A percentile compares a stretch with the other conserved stretches of the same genome.
Evolutionary conservation across 2,797 vertebrate species (phyloP).

Genomic region (Danio kyathit): DNA sequence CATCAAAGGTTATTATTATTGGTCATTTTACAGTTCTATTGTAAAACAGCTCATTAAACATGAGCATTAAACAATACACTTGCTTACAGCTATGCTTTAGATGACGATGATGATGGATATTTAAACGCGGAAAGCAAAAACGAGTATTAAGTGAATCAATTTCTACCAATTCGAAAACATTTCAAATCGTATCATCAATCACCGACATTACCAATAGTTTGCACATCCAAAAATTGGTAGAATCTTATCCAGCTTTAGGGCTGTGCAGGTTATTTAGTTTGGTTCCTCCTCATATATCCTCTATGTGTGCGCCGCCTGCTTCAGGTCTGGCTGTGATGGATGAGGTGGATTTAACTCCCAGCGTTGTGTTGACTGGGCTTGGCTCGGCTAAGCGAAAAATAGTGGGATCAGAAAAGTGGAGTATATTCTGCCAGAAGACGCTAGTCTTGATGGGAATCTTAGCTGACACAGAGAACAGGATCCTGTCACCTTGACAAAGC

Average conservation of each 20-base stretch:
- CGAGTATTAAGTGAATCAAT: background rate
- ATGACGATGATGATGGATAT: background rate
- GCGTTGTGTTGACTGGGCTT: conserved; percentile 32
- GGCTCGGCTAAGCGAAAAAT: conserved; percentile 35
- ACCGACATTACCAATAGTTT: too few relatives aligned
- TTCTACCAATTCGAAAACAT: background rate
- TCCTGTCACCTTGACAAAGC: conserved; percentile 46
- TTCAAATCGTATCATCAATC: background rate
- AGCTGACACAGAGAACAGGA: conserved; percentile 35
- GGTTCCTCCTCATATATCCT: conserved; percentile 14
- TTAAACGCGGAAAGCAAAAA: background rate
- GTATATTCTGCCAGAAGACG: conserved; percentile 37
- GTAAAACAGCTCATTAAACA: too few relatives aligned
- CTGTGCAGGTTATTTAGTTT: conserved; percentile 17
- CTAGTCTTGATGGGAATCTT: conserved; percentile 51
- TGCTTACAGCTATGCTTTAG: background rate
- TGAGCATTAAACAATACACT: too few relatives aligned
- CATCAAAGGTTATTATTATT: too few relatives aligned
- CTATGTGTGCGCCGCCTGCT: conserved; percentile 13
- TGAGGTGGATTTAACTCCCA: conserved; percentile 45
- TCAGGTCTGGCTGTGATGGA: conserved; percentile 46
- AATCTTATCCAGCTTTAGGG: conserved; percentile 5
- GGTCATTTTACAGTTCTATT: too few relatives aligned
- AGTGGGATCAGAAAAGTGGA: conserved; percentile 45
- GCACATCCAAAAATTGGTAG: background rate